Percentiles rank a stretch among this genome's conserved stretches.
Evolutionary conservation across 2,797 vertebrate genomes (phyloP).

Genomic region (Remorina albescens): DNA sequence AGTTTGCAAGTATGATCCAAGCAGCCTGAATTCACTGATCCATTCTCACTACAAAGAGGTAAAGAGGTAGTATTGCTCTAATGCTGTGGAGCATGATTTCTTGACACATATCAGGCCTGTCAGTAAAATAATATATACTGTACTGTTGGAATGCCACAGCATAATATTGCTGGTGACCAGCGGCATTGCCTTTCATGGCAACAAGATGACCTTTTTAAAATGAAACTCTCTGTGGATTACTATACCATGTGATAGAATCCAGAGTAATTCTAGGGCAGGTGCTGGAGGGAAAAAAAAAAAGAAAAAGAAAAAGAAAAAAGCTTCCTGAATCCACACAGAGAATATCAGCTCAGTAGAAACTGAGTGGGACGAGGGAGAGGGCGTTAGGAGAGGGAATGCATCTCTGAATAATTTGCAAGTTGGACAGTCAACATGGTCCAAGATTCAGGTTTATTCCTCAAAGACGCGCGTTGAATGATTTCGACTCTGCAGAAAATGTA

Average conservation of each 20-base stretch:
- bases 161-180: neutral
- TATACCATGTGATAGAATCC: conserved; percentile 2
- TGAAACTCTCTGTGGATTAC: conserved; percentile 4
- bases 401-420: neutral
- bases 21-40: conserved; percentile 10
- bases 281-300: neutral
- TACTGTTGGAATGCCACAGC: neutral
- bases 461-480: neutral
- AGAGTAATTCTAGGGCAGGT: neutral
- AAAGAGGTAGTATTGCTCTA: conserved; percentile 1
- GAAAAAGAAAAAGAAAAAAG: neutral
- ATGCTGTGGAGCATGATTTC: conserved; percentile 4
- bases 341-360: conserved; percentile 10
- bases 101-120: neutral
- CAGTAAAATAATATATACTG: neutral
- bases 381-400: neutral
- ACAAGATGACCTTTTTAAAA: conserved; percentile 12
- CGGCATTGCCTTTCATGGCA: neutral
- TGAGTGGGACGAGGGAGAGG: conserved; percentile 2
- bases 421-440: neutral
- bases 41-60: neutral
- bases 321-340: neutral
- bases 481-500: neutral
- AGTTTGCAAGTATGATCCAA: neutral
- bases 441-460: neutral